A percentile compares a stretch with the other conserved stretches of the same genome.
phyloP scores from a whole-genome alignment of 2,888 invertebrate species.

The Yponomeuta malinellus region DNA sequence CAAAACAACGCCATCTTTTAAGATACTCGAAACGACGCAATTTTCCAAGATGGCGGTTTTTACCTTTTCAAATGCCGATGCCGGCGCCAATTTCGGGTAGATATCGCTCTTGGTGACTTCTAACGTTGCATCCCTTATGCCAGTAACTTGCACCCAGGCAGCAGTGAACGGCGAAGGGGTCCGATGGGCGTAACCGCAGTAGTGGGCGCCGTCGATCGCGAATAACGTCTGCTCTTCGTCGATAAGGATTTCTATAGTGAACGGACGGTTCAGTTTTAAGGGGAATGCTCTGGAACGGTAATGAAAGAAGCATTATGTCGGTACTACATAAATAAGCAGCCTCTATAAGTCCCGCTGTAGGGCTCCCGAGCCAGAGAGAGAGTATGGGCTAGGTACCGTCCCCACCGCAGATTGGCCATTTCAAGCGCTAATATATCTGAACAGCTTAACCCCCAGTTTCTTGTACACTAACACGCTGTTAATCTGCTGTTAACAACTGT shows the following conservation, averaged over 20 bases:
- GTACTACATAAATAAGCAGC: not conserved
- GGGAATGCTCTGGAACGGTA: conserved; percentile 57
- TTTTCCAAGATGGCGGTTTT: conserved; percentile 11
- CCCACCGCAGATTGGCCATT: too few species aligned
- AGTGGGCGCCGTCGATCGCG: conserved; percentile 84
- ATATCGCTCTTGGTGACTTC: conserved; percentile 74
- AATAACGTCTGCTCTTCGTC: conserved; percentile 78
- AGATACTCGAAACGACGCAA: too few species aligned
- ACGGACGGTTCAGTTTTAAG: conserved; percentile 61
- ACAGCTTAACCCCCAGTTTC: too few species aligned
- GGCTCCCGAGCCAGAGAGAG: not conserved
- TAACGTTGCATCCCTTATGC: conserved; percentile 78
- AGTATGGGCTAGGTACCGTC: too few species aligned
- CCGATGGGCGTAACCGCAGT: conserved; percentile 81
- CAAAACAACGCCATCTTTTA: too few species aligned
- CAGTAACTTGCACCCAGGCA: conserved; percentile 75
- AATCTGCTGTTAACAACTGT: too few species aligned
- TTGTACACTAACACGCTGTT: too few species aligned
- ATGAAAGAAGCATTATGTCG: not conserved
- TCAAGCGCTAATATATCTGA: too few species aligned
- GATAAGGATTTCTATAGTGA: conserved; percentile 77
- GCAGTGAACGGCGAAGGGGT: conserved; percentile 46
- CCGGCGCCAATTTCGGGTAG: conserved; percentile 52
- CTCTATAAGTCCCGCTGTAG: not conserved
- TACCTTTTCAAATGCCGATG: conserved; percentile 38